These are phyloP conservation scores for Xestia sexstrigata DNA, from an alignment of 2,888 invertebrate genomes.

Conservation along the genomic window DNA sequence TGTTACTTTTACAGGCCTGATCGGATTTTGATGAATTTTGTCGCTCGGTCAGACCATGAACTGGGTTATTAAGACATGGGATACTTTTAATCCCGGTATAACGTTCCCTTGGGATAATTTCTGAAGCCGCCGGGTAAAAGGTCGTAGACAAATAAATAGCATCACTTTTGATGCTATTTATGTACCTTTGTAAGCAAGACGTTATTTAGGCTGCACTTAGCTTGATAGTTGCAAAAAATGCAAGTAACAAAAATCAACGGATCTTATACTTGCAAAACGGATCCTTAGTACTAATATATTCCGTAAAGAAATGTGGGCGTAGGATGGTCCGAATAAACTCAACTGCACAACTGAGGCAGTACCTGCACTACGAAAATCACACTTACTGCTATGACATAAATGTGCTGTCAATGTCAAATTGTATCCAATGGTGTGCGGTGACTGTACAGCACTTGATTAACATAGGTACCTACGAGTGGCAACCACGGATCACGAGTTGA, in stretches of 20 bases:
- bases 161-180: too few species aligned
- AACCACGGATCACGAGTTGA: conserved; percentile 32
- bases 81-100: not conserved
- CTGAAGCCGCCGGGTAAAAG: not conserved
- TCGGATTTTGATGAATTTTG: not conserved
- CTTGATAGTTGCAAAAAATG: conserved; percentile 25
- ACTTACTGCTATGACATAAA: not conserved
- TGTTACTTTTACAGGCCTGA: not conserved
- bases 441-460: conserved; percentile 24
- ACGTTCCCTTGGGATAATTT: not conserved
- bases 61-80: not conserved
- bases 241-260: conserved; percentile 15
- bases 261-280: conserved; percentile 36
- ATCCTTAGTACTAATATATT: conserved; percentile 47
- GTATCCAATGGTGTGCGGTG: not conserved
- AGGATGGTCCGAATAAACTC: conserved; percentile 10
- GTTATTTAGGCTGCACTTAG: not conserved
- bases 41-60: not conserved
- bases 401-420: not conserved
- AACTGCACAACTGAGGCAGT: not conserved
- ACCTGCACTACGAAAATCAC: not conserved
- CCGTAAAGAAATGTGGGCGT: conserved; percentile 49
- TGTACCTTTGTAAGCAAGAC: too few species aligned
- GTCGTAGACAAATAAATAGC: not conserved
- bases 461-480: conserved; percentile 42